These are phyloP conservation scores for Calliscelio sp. DNA, from an alignment of 2,888 invertebrate species.

Conservation along the genomic window DNA sequence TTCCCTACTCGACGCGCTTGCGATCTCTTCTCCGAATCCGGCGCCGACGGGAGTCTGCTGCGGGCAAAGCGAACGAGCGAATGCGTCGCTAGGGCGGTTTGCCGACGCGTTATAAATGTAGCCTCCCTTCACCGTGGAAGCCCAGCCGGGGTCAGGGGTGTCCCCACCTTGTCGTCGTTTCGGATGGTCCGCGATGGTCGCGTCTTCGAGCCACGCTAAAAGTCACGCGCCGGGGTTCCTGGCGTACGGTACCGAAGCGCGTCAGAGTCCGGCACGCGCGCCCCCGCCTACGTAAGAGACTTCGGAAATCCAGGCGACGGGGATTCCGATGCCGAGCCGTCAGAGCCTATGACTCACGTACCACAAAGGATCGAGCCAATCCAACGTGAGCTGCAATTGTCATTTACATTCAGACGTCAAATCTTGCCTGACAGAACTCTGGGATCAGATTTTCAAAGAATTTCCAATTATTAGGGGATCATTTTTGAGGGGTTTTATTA, in stretches of 20 bases:
- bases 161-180: constrained; percentile 83
- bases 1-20: too few species aligned
- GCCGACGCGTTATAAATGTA: constrained; percentile 85
- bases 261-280: constrained; percentile 46
- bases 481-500: too few species aligned
- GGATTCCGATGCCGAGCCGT: constrained; percentile 65
- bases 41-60: constrained; percentile 81
- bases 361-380: constrained; percentile 24
- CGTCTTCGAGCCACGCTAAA: constrained; percentile 76
- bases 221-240: constrained; percentile 65
- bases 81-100: constrained; percentile 85
- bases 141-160: constrained; percentile 84
- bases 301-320: too few species aligned
- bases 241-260: constrained; percentile 62
- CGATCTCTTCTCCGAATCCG: constrained; percentile 75
- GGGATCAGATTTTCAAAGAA: too few species aligned
- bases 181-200: constrained; percentile 81
- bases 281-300: constrained; percentile 40
- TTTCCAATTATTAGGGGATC: too few species aligned
- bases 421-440: too few species aligned
- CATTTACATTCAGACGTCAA: constrained; percentile 45
- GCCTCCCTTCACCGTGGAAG: constrained; percentile 85
- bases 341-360: constrained; percentile 51
- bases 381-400: constrained; percentile 2
- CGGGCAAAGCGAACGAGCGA: constrained; percentile 86